Percentiles rank a stretch among this genome's conserved stretches.
These are phyloP conservation scores for Sminthurides aquaticus DNA, from an alignment of 2,888 invertebrate genomes.

Conservation along the genomic window DNA sequence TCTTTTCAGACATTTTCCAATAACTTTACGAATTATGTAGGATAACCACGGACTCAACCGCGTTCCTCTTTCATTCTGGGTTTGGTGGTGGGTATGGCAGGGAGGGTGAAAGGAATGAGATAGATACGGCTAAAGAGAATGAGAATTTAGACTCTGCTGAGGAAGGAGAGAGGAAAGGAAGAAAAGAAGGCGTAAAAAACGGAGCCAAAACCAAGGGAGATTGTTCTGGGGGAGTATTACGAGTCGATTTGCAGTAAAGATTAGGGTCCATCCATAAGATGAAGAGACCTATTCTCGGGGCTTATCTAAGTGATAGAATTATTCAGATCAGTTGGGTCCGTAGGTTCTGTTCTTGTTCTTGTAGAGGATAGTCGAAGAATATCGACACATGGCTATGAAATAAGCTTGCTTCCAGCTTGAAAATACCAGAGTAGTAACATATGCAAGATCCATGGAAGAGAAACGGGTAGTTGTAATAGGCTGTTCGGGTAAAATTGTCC, in stretches of 20 bases:
- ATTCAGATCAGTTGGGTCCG: conserved; percentile 42
- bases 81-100: background rate
- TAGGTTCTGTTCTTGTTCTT: conserved; percentile 12
- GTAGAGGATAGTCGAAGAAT: background rate
- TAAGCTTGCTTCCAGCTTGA: too few relatives aligned
- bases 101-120: too few relatives aligned
- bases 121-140: too few relatives aligned
- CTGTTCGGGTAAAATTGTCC: too few relatives aligned
- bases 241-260: conserved; percentile 44
- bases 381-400: too few relatives aligned
- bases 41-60: conserved; percentile 40
- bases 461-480: too few relatives aligned
- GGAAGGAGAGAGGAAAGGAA: conserved; percentile 9
- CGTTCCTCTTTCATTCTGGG: conserved; percentile 16
- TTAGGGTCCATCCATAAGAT: conserved; percentile 44
- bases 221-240: conserved; percentile 43
- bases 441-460: too few relatives aligned
- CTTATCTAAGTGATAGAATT: conserved; percentile 44
- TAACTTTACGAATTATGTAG: conserved; percentile 44
- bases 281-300: conserved; percentile 43
- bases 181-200: conserved; percentile 6
- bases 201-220: conserved; percentile 26
- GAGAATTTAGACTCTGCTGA: conserved; percentile 10
- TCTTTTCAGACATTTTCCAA: conserved; percentile 44
- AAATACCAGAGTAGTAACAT: too few relatives aligned